Conservation (phyloP, 2,113 vertebrate genomes). For the Oreochromis aureus region DNA sequence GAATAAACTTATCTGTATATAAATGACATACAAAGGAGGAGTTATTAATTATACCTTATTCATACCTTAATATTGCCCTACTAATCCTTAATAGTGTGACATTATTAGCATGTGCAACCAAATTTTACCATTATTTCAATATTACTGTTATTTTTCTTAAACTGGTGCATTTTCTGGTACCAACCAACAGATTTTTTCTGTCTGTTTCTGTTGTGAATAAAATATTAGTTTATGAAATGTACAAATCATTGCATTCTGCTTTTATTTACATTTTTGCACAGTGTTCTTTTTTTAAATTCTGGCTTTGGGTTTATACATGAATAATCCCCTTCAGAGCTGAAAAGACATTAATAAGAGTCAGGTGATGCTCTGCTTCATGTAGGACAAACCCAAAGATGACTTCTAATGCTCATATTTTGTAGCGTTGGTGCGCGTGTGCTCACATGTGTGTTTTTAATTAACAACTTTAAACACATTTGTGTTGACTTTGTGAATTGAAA, state of each 20-base stretch:
- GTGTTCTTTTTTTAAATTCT: not conserved
- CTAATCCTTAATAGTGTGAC: not conserved
- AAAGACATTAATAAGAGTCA: not conserved
- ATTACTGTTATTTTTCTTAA: not conserved
- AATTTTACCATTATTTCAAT: not conserved
- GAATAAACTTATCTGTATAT: not conserved
- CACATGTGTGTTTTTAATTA: constrained; percentile 48
- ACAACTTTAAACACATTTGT: constrained; percentile 22
- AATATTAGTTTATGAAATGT: not conserved
- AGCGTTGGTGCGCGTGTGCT: not conserved
- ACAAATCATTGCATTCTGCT: not conserved
- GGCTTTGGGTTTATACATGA: not conserved
- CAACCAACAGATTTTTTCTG: not conserved
- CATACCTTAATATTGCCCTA: not conserved
- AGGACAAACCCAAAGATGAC: not conserved
- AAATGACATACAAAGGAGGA: not conserved
- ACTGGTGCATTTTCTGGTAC: not conserved
- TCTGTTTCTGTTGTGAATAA: not conserved
- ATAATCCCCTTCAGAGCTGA: not conserved
- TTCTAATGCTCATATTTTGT: not conserved
- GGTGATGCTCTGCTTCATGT: not conserved
- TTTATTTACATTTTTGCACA: not conserved
- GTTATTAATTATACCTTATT: not conserved
- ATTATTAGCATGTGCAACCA: not conserved
- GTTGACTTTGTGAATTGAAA: constrained; percentile 36